These are phyloP conservation scores for Brienomyrus longianalis DNA, from an alignment of 2,113 vertebrate genomes.

Conservation along the genomic window DNA sequence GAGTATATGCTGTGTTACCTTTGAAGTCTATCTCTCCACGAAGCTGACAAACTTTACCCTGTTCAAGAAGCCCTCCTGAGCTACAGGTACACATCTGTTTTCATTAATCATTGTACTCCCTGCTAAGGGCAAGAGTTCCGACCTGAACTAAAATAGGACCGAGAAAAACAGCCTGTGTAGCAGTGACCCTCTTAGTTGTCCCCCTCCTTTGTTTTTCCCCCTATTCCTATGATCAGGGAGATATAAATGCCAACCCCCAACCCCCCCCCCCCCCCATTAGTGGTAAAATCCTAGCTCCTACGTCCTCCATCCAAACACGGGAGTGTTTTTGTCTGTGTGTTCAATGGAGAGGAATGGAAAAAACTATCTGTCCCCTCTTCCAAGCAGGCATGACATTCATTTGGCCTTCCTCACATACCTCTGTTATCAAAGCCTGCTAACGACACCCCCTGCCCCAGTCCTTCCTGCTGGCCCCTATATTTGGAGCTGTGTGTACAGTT, in stretches of 20 bases:
- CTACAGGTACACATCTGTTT: neutral
- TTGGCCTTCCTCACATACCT: slow-evolving; percentile 29
- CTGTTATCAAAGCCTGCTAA: slow-evolving; percentile 40
- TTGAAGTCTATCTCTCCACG: neutral
- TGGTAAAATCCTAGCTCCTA: neutral
- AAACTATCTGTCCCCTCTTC: neutral
- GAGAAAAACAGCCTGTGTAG: neutral
- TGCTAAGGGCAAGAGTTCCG: neutral
- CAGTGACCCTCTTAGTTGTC: neutral
- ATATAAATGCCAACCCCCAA: neutral
- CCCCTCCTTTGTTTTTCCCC: neutral
- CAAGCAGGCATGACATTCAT: slow-evolving; percentile 5
- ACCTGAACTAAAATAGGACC: neutral
- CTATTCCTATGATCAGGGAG: neutral
- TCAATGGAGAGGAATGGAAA: neutral
- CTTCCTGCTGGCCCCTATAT: slow-evolving; percentile 39
- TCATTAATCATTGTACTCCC: slow-evolving; percentile 8
- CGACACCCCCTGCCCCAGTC: neutral
- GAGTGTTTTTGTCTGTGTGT: neutral
- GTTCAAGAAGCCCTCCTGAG: neutral
- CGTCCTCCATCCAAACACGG: neutral
- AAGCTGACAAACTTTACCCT: neutral
- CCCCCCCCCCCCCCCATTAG: neutral
- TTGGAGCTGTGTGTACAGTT: slow-evolving; percentile 27
- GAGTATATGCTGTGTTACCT: neutral